Percentiles rank a stretch among this genome's conserved stretches.
These are phyloP conservation scores for Chalcis sispes DNA, from an alignment of 2,888 invertebrate species.

Conservation along the genomic window DNA sequence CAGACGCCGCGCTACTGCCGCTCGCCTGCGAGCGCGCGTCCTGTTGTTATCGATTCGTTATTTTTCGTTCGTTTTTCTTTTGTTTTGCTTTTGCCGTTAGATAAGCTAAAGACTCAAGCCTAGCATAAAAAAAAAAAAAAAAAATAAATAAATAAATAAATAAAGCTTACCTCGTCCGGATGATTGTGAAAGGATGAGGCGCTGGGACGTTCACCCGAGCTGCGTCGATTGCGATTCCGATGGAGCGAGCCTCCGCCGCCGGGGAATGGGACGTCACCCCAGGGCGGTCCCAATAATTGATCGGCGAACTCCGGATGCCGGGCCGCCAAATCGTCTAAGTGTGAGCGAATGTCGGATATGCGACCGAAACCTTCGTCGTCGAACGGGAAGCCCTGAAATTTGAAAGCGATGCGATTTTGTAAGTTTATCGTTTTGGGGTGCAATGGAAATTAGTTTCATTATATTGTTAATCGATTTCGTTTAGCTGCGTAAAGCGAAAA, in stretches of 20 bases:
- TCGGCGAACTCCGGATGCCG: constrained; percentile 87
- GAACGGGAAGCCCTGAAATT: constrained; percentile 81
- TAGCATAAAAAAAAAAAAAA: not conserved
- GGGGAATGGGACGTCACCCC: constrained; percentile 70
- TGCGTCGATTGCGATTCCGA: constrained; percentile 61
- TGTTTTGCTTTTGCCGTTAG: no score
- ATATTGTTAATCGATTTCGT: no score
- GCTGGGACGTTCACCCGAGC: constrained; percentile 62
- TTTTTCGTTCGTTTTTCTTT: no score
- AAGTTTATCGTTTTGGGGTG: no score
- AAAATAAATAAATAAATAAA: not conserved
- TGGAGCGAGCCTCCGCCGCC: constrained; percentile 54
- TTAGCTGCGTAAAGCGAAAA: no score
- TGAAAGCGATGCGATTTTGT: no score
- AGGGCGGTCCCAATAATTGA: constrained; percentile 78
- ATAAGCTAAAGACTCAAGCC: not conserved
- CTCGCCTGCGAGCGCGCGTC: constrained; percentile 72
- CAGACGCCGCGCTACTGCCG: constrained; percentile 71
- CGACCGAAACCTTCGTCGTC: constrained; percentile 79
- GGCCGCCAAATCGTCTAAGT: constrained; percentile 83
- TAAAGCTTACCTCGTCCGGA: constrained; percentile 66
- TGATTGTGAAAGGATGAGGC: constrained; percentile 62
- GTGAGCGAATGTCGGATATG: constrained; percentile 75
- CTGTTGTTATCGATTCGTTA: not conserved
- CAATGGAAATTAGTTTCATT: no score